phyloP scores from a whole-genome alignment of 2,797 vertebrate species.

The Morus bassanus region DNA sequence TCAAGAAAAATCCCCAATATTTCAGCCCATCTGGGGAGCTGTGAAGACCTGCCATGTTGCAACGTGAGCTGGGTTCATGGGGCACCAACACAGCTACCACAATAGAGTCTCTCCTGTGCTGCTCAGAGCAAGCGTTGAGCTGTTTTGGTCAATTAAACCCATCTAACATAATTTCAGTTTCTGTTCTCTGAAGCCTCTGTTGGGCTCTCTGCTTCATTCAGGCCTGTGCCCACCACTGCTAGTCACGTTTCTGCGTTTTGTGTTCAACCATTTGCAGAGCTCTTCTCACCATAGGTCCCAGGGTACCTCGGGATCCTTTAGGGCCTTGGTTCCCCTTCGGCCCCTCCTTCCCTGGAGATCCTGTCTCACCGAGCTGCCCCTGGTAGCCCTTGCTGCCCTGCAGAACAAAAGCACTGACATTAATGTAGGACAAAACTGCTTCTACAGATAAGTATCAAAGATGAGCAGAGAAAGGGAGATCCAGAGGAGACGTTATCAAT shows the following conservation, averaged over 20 bases:
- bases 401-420: background rate
- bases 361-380: slow-evolving; percentile 93
- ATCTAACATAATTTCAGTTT: background rate
- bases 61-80: background rate
- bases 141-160: background rate
- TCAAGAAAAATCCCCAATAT: slow-evolving; percentile 10
- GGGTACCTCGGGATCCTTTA: slow-evolving; percentile 95
- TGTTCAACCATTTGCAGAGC: background rate
- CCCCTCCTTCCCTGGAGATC: slow-evolving; percentile 86
- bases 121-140: background rate
- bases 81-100: background rate
- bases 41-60: background rate
- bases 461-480: background rate
- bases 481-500: rapidly evolving
- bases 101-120: background rate
- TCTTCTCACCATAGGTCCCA: slow-evolving; percentile 90
- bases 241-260: background rate
- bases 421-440: background rate
- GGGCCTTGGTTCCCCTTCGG: slow-evolving; percentile 88
- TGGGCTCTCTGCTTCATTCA: background rate
- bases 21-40: background rate
- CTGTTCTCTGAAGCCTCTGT: background rate
- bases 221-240: background rate
- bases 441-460: background rate
- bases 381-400: slow-evolving; percentile 93